phyloP scores from a whole-genome alignment of 2,888 invertebrate genomes.

The Drosophila formosana region DNA sequence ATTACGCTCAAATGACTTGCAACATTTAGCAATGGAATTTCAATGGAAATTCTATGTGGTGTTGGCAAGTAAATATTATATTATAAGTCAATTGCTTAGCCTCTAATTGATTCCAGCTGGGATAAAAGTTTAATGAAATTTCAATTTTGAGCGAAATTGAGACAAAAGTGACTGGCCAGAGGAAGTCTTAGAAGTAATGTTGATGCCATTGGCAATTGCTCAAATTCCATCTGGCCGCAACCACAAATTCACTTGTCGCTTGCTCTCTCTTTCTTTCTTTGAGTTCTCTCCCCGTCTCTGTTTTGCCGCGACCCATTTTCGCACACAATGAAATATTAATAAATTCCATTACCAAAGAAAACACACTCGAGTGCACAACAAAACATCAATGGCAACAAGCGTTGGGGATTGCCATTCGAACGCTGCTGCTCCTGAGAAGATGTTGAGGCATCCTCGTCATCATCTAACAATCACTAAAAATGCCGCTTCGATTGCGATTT shows the following conservation, averaged over 20 bases:
- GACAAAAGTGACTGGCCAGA: slow-evolving; percentile 14
- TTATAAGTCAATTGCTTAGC: slow-evolving; percentile 23
- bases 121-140: slow-evolving; percentile 30
- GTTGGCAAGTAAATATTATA: slow-evolving; percentile 24
- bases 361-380: slow-evolving; percentile 76
- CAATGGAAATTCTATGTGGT: slow-evolving; percentile 11
- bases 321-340: slow-evolving; percentile 79
- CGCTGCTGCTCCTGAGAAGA: slow-evolving; percentile 2
- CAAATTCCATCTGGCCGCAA: slow-evolving; percentile 64
- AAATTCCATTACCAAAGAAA: slow-evolving; percentile 79
- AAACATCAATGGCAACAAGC: slow-evolving; percentile 74
- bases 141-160: slow-evolving; percentile 22
- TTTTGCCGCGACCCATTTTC: slow-evolving; percentile 30
- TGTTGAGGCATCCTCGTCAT: slow-evolving; percentile 44
- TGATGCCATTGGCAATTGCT: slow-evolving; percentile 61
- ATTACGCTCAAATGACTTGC: slow-evolving; percentile 20
- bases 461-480: slow-evolving; percentile 54
- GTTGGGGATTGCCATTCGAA: slow-evolving; percentile 42
- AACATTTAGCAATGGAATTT: neutral
- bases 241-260: slow-evolving; percentile 60
- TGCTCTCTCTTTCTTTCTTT: slow-evolving; percentile 5
- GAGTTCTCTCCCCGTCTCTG: neutral
- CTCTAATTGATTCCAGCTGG: slow-evolving; percentile 42
- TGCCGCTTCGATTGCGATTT: slow-evolving; percentile 33
- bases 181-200: slow-evolving; percentile 13